These are phyloP conservation scores for Corydoras maculifer DNA, from an alignment of 2,113 vertebrate species.

Conservation along the genomic window DNA sequence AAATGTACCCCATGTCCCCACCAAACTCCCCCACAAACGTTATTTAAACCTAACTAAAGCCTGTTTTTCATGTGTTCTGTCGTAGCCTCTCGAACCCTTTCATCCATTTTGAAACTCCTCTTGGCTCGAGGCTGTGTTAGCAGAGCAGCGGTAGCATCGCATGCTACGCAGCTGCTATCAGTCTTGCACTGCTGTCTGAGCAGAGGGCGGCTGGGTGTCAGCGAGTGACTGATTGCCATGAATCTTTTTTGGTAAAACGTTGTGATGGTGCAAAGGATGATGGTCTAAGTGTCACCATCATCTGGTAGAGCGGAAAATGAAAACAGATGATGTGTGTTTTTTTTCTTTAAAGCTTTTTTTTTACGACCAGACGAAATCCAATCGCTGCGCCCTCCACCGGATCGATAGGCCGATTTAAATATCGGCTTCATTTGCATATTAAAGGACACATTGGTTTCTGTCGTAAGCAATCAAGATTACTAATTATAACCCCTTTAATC, in stretches of 20 bases:
- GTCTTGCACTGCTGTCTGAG: slow-evolving; percentile 26
- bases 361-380: neutral
- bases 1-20: no score
- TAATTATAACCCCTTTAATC: no score
- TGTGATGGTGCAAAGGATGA: neutral
- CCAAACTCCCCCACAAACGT: no score
- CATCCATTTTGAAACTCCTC: slow-evolving; percentile 3
- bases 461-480: no score
- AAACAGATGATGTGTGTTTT: neutral
- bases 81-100: neutral
- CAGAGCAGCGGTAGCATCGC: slow-evolving; percentile 20
- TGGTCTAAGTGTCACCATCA: neutral
- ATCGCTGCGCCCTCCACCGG: no score
- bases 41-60: no score
- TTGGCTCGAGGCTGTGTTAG: neutral
- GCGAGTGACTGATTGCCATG: slow-evolving; percentile 30
- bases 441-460: no score
- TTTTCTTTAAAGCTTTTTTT: neutral
- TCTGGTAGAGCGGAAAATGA: neutral
- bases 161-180: slow-evolving; percentile 30
- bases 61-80: no score
- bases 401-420: no score
- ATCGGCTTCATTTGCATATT: no score
- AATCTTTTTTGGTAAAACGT: slow-evolving; percentile 11
- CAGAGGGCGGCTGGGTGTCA: slow-evolving; percentile 26